Conservation (phyloP, 1,140 invertebrate species). For the Hyles euphorbiae region DNA sequence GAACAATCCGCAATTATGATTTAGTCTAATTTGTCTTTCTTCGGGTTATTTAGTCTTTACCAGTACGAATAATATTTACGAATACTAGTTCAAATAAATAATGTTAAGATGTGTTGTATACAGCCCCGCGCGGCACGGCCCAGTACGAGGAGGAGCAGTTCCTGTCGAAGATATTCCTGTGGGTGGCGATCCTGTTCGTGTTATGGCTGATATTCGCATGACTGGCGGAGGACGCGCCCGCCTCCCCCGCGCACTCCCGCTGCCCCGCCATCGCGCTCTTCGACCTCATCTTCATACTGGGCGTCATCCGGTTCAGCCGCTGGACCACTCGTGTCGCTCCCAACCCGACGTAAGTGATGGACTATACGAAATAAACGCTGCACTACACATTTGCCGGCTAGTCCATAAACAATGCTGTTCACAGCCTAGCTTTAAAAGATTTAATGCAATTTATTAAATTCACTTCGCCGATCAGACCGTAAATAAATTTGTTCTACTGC, state of each 20-base stretch:
- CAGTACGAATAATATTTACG: no score
- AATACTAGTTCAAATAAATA: no score
- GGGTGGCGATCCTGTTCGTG: conserved; percentile 93
- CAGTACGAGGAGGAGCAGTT: conserved; percentile 94
- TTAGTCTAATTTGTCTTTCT: background rate
- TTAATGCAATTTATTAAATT: no score
- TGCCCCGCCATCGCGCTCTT: conserved; percentile 1
- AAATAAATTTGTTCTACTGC: no score
- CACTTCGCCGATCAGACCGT: no score
- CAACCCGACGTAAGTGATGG: no score
- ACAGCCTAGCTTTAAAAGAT: no score
- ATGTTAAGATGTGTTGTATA: background rate
- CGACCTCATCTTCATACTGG: background rate
- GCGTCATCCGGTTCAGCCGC: no score
- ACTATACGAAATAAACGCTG: background rate
- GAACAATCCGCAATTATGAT: no score
- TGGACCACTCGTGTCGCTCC: no score
- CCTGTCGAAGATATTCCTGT: conserved; percentile 94
- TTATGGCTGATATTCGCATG: conserved; percentile 94
- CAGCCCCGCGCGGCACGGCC: conserved; percentile 87
- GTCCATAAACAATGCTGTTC: no score
- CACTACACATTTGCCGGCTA: background rate
- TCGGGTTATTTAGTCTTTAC: no score
- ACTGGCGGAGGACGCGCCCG: conserved; percentile 25
- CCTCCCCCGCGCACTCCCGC: conserved; percentile 7